Conservation (phyloP, 2,797 vertebrate species). For the Erethizon dorsatum region DNA sequence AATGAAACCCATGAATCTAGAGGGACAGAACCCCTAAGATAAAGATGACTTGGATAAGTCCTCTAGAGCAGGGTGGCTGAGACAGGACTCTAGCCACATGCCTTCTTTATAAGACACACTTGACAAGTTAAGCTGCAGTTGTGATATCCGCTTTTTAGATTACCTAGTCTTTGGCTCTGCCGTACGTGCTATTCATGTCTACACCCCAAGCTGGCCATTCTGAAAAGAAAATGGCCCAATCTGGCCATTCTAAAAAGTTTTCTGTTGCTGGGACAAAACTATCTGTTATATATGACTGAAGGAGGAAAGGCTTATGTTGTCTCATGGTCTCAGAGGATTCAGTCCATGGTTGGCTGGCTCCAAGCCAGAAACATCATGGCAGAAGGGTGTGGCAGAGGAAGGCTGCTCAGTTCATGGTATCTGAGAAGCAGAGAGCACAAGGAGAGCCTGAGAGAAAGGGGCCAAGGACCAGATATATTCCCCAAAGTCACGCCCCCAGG, state of each 20-base stretch:
- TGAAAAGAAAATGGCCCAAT: background rate
- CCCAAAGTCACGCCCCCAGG: background rate
- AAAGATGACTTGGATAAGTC: background rate
- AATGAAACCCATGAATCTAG: background rate
- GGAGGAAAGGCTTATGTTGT: background rate
- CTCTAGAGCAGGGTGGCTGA: background rate
- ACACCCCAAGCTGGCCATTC: background rate
- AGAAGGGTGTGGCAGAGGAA: background rate
- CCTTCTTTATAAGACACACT: background rate
- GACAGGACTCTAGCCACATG: background rate
- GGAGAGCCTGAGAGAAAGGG: background rate
- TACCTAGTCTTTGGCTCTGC: slow-evolving; percentile 23
- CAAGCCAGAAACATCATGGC: background rate
- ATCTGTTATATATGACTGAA: background rate
- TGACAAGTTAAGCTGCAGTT: background rate
- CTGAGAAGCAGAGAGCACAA: background rate
- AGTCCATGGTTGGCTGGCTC: background rate
- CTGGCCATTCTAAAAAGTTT: background rate
- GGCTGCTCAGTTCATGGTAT: background rate
- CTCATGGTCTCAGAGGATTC: background rate
- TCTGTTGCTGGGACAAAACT: background rate
- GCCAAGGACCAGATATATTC: background rate
- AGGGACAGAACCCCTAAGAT: background rate
- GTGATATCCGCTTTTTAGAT: background rate
- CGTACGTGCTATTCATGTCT: background rate